Conservation (phyloP, 2,797 vertebrate species). For the Enteromius viviparus region DNA sequence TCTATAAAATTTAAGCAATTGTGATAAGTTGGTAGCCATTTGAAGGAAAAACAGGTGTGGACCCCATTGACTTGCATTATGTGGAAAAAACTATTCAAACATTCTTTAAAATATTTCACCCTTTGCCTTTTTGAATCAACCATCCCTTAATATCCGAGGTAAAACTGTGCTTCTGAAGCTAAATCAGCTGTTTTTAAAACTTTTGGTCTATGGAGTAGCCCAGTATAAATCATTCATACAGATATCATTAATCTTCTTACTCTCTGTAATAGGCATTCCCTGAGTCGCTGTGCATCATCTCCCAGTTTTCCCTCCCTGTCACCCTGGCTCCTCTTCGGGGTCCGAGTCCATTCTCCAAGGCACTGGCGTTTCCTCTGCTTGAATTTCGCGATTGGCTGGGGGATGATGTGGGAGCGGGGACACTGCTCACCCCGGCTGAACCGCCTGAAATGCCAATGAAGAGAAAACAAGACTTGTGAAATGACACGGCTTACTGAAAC, state of each 20-base stretch:
- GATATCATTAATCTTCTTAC: constrained; percentile 63
- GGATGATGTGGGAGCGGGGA: constrained; percentile 69
- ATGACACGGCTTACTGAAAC: neutral
- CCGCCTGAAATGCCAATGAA: constrained; percentile 62
- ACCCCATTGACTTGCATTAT: neutral
- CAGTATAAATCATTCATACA: constrained; percentile 1
- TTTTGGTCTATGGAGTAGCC: neutral
- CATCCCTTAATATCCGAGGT: neutral
- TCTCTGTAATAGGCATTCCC: constrained; percentile 78
- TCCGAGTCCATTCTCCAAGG: constrained; percentile 64
- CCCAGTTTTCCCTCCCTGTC: constrained; percentile 73
- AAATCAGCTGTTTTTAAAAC: neutral
- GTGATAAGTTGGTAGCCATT: neutral
- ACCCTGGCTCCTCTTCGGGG: constrained; percentile 42
- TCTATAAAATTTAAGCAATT: neutral
- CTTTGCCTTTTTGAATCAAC: neutral
- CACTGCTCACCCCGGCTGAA: constrained; percentile 64
- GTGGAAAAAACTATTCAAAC: neutral
- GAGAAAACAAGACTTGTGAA: constrained; percentile 25
- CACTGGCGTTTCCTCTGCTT: constrained; percentile 64
- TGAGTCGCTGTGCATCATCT: constrained; percentile 76
- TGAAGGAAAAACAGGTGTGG: neutral
- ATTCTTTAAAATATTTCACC: neutral
- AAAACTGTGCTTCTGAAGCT: neutral
- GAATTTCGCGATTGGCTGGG: constrained; percentile 77